Percentiles rank a stretch among this genome's conserved stretches.
Evolutionary conservation across 2,888 invertebrate genomes (phyloP).

Genomic region (Minunthozetes semirufus): DNA sequence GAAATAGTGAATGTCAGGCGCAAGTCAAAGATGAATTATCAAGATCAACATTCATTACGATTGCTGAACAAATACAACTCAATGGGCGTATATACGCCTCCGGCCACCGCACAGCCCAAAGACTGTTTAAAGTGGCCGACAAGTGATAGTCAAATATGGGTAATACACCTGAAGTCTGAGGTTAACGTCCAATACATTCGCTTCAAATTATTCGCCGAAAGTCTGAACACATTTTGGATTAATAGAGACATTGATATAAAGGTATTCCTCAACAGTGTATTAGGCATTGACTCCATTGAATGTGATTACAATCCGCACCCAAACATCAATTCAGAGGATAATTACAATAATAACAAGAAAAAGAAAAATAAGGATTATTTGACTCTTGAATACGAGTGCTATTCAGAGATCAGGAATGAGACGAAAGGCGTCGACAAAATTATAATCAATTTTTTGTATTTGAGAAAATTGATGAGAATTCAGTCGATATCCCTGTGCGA

Average conservation of each 20-base stretch:
- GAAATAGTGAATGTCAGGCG: background rate
- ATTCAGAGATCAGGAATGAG: background rate
- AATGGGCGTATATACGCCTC: slow-evolving; percentile 8
- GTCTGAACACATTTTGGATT: background rate
- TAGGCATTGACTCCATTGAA: too few species aligned
- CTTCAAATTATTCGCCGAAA: background rate
- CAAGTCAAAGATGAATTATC: background rate
- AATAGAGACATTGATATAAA: background rate
- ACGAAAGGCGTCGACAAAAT: background rate
- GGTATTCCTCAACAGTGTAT: background rate
- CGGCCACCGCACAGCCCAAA: background rate
- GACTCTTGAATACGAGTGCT: background rate
- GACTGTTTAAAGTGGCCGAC: background rate
- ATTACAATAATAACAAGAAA: background rate
- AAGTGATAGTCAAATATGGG: background rate
- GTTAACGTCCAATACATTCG: slow-evolving; percentile 4
- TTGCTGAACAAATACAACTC: background rate
- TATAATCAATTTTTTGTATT: background rate
- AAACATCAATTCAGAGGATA: background rate
- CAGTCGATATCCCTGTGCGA: slow-evolving; percentile 3
- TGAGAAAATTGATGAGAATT: background rate
- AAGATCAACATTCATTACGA: background rate
- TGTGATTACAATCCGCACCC: background rate
- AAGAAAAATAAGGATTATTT: background rate
- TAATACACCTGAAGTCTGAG: background rate